Evolutionary conservation across 2,888 invertebrate species (phyloP).

Genomic region (Hypercompe scribonia): DNA sequence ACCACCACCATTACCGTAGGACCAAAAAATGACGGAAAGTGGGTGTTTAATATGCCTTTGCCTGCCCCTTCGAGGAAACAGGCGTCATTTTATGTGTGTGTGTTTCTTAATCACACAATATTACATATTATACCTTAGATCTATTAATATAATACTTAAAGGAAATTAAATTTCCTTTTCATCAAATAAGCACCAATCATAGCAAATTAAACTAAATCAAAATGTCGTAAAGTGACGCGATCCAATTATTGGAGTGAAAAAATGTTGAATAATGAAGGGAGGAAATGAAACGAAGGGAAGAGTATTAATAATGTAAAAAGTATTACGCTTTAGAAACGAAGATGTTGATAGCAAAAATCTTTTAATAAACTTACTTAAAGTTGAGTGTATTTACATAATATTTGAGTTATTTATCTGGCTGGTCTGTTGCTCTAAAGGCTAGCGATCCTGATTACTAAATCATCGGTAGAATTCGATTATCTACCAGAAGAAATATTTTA

Average conservation of each 20-base stretch:
- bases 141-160: neutral
- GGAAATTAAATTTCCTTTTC: neutral
- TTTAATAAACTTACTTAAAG: neutral
- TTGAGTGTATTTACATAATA: neutral
- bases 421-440: too few species aligned
- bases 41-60: too few species aligned
- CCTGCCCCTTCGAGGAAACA: too few species aligned
- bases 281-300: neutral
- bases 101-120: too few species aligned
- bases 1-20: too few species aligned
- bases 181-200: constrained; percentile 3
- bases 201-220: constrained; percentile 6
- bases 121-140: neutral
- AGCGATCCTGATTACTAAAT: too few species aligned
- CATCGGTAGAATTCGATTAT: too few species aligned
- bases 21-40: too few species aligned
- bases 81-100: too few species aligned
- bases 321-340: neutral
- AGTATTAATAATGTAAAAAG: constrained; percentile 4
- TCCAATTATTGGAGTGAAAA: constrained; percentile 3
- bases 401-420: neutral
- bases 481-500: too few species aligned
- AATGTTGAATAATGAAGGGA: constrained; percentile 3
- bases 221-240: neutral
- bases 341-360: neutral